phyloP scores from a whole-genome alignment of 1,140 invertebrate species.

The Oedothorax gibbosus region DNA sequence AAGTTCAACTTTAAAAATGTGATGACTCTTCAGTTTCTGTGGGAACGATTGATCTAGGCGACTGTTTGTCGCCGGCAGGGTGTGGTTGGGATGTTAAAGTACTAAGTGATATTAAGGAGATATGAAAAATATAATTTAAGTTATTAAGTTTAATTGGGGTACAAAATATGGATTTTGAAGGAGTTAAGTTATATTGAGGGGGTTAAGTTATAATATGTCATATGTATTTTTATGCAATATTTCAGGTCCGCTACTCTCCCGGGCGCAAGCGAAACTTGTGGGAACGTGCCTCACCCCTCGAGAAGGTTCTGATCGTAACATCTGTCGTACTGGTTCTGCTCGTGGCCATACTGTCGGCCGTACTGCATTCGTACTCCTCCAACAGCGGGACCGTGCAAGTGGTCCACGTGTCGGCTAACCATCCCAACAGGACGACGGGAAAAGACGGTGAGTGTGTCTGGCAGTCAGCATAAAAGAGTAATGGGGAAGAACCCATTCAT shows the following conservation, averaged over 20 bases:
- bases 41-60: too few relatives aligned
- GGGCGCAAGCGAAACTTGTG: slow-evolving; percentile 70
- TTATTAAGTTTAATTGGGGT: too few relatives aligned
- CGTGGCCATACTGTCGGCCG: slow-evolving; percentile 72
- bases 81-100: too few relatives aligned
- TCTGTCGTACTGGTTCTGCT: slow-evolving; percentile 71
- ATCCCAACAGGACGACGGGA: slow-evolving; percentile 8
- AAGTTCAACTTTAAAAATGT: too few relatives aligned
- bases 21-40: too few relatives aligned
- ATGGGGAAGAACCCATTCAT: too few relatives aligned
- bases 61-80: too few relatives aligned
- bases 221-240: background rate
- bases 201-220: too few relatives aligned
- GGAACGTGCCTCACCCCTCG: slow-evolving; percentile 75
- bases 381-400: slow-evolving; percentile 51
- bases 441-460: background rate
- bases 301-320: slow-evolving; percentile 73
- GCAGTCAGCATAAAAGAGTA: background rate
- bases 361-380: slow-evolving; percentile 70
- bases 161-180: too few relatives aligned
- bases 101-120: too few relatives aligned
- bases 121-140: too few relatives aligned
- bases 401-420: slow-evolving; percentile 54
- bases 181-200: too few relatives aligned
- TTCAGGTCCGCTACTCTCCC: slow-evolving; percentile 68